Conservation (phyloP, 2,797 vertebrate species). For the Chaetodon trifasciatus region DNA sequence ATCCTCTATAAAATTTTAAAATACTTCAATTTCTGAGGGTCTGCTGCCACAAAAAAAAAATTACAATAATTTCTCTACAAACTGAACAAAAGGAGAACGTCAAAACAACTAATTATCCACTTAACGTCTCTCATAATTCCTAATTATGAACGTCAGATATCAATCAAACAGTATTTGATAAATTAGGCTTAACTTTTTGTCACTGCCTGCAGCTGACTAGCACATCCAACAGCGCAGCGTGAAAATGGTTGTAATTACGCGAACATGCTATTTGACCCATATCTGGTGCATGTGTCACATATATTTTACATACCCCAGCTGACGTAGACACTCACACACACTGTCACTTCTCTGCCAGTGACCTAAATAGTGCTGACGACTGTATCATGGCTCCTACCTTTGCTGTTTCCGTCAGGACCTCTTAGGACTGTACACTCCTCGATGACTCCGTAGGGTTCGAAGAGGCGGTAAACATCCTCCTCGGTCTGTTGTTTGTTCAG, state of each 20-base stretch:
- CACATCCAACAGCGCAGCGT: slow-evolving; percentile 19
- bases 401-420: slow-evolving; percentile 98
- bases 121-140: not conserved
- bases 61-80: not conserved
- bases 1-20: slow-evolving; percentile 8
- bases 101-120: slow-evolving; percentile 21
- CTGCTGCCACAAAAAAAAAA: not conserved
- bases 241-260: slow-evolving; percentile 43
- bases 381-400: slow-evolving; percentile 87
- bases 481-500: slow-evolving; percentile 99
- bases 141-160: slow-evolving; percentile 22
- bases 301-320: slow-evolving; percentile 36
- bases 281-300: slow-evolving; percentile 62
- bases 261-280: slow-evolving; percentile 64
- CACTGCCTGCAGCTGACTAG: slow-evolving; percentile 13
- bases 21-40: not conserved
- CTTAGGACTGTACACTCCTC: slow-evolving; percentile 98
- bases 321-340: slow-evolving; percentile 34
- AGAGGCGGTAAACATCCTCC: slow-evolving; percentile 97
- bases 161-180: slow-evolving; percentile 24
- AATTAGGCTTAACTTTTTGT: not conserved
- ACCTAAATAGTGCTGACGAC: slow-evolving; percentile 74
- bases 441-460: slow-evolving; percentile 98
- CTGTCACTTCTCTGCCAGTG: slow-evolving; percentile 59
- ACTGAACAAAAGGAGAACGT: not conserved